Conservation (phyloP, 2,113 vertebrate genomes). For the Halichoeres trimaculatus region DNA sequence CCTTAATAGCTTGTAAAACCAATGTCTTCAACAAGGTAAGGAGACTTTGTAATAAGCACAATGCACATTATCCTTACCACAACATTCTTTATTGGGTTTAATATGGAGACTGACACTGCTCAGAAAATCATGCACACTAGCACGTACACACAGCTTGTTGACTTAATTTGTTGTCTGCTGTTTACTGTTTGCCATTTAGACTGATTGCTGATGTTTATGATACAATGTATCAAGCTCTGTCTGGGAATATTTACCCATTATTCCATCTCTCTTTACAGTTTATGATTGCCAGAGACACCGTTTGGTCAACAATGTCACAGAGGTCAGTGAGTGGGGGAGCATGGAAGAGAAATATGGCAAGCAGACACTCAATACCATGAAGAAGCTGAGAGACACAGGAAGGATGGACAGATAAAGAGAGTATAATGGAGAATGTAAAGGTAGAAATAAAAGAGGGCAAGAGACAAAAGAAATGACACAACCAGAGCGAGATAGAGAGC, state of each 20-base stretch:
- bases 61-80: background rate
- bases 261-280: slow-evolving; percentile 66
- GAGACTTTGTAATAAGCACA: background rate
- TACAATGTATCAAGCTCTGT: slow-evolving; percentile 53
- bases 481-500: slow-evolving; percentile 53
- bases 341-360: slow-evolving; percentile 79
- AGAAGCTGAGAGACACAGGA: slow-evolving; percentile 79
- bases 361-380: slow-evolving; percentile 80
- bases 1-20: background rate
- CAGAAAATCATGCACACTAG: background rate
- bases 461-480: slow-evolving; percentile 79
- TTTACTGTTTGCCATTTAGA: slow-evolving; percentile 52
- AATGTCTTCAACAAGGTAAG: background rate
- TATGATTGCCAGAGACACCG: slow-evolving; percentile 85
- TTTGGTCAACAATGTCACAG: slow-evolving; percentile 90
- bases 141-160: slow-evolving; percentile 3
- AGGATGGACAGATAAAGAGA: slow-evolving; percentile 70
- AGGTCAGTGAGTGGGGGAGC: slow-evolving; percentile 83
- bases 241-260: slow-evolving; percentile 38
- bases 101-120: slow-evolving; percentile 2
- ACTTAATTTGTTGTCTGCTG: slow-evolving; percentile 39
- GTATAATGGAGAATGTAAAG: slow-evolving; percentile 62
- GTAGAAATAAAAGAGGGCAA: slow-evolving; percentile 78
- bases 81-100: background rate
- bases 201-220: slow-evolving; percentile 43